These are phyloP conservation scores for Chloropsis cyanopogon DNA, from an alignment of 2,113 vertebrate genomes.

Conservation along the genomic window DNA sequence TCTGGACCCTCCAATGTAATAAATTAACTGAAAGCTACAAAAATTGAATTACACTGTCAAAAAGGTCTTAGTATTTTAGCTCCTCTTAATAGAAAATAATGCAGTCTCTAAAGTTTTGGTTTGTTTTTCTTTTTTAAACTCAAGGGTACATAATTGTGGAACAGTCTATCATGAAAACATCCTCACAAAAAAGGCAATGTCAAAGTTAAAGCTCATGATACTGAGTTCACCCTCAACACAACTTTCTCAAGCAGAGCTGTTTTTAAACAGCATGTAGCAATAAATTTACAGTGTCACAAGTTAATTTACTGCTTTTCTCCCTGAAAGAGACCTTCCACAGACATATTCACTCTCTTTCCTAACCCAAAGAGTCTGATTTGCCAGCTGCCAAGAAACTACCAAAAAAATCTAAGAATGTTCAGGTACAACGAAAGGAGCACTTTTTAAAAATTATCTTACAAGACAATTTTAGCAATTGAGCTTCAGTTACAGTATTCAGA, in stretches of 20 bases:
- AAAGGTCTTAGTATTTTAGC: not conserved
- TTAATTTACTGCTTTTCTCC: not conserved
- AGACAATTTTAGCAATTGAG: not conserved
- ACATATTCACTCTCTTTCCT: not conserved
- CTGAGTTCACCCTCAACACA: not conserved
- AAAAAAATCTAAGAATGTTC: not conserved
- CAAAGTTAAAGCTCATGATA: not conserved
- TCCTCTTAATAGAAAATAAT: not conserved
- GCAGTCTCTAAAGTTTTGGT: not conserved
- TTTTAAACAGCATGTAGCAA: not conserved
- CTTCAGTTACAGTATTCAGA: not conserved
- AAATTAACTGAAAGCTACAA: not conserved
- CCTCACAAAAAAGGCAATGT: not conserved
- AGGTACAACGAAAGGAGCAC: not conserved
- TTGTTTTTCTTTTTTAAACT: not conserved
- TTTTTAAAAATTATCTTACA: not conserved
- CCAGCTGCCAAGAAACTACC: not conserved
- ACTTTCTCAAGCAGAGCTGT: not conserved
- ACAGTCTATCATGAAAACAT: not conserved
- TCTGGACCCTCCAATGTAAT: not conserved
- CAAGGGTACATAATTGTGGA: not conserved
- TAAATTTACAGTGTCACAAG: not conserved
- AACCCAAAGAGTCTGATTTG: not conserved
- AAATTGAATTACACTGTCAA: not conserved
- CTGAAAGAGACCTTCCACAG: not conserved